Base-by-base conservation (phyloP, 2,797 vertebrate genomes). In the Megalops cyprinoides region DNA sequence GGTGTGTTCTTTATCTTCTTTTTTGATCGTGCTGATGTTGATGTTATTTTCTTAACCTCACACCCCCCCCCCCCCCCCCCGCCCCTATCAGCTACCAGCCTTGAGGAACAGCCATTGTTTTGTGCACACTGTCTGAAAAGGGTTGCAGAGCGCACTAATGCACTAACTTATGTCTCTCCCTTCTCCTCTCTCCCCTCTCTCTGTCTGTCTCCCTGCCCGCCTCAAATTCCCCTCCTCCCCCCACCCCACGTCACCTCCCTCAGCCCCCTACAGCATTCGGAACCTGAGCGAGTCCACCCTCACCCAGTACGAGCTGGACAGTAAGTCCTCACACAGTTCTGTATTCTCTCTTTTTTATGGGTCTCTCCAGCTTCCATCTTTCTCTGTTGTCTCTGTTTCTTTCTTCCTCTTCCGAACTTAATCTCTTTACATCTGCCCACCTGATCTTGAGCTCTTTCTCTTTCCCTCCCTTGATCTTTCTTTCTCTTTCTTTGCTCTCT, bases 251-350 rank as follows among this genome's bases (percentile, higher is more conserved):
- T 58, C 62, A 25, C 81, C 53, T 25, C 56, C 73, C 76, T 15
- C 92, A 99, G 98, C 97, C 73, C 90, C 91, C 73, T 99, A 98
- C 91, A 93, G 96, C 86, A 75, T 97, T 90, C 93, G 96, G 92
- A 99, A 99, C 93, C 92, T 99, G 91, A 98, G 95, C 79, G 96
- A 97, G 87, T 97, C 97, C 78, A 92, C 96, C 74, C 97, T 99
- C 91, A 98, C 97, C 39, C 97, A 99, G 82, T 98, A 99, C 74
- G 96, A 99, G 90, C 94, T 99, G 88, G 96, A 98, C 91, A 98
- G 98, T 99, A 97, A 99, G 98, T 98, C 84, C 82, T 53, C 42
- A 75, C 31, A 8, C 46, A n/a, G n/a, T n/a, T 74, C 53, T 58
- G n/a, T 46, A 0, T 79, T 86, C 28, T 76, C 28, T 48, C 48